Conservation (phyloP, 2,888 invertebrate species). For the Koerneria pararmatus region DNA sequence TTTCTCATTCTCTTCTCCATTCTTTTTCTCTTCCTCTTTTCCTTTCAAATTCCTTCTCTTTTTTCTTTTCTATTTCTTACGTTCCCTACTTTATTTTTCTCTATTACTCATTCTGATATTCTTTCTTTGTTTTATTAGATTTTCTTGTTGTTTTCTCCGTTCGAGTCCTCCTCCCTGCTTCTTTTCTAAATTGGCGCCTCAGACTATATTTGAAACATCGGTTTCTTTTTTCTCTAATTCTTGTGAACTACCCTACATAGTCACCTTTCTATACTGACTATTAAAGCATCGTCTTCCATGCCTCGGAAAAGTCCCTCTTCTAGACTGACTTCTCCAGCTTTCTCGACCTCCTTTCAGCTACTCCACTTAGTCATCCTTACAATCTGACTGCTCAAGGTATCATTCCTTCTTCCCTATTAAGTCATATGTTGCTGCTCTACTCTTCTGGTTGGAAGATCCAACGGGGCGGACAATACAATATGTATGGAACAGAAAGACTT, state of each 20-base stretch:
- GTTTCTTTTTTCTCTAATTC: conserved; percentile 1
- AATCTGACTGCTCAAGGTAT: no score
- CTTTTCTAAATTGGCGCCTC: background rate
- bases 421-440: no score
- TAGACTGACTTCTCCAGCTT: background rate
- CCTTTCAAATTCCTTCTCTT: background rate
- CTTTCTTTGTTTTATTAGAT: no score
- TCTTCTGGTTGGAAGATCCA: no score
- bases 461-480: no score
- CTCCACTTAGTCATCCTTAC: background rate
- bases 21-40: background rate
- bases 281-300: no score
- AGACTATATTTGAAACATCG: background rate
- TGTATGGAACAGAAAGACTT: no score
- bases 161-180: background rate
- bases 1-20: background rate
- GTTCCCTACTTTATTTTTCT: background rate
- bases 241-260: no score
- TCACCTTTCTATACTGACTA: no score
- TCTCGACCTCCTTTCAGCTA: background rate
- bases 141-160: background rate
- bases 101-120: background rate
- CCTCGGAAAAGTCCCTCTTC: background rate
- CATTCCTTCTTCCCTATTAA: no score
- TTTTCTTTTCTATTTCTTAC: background rate